These are phyloP conservation scores for Drosophila anceps DNA, from an alignment of 2,888 invertebrate genomes.

Conservation along the genomic window DNA sequence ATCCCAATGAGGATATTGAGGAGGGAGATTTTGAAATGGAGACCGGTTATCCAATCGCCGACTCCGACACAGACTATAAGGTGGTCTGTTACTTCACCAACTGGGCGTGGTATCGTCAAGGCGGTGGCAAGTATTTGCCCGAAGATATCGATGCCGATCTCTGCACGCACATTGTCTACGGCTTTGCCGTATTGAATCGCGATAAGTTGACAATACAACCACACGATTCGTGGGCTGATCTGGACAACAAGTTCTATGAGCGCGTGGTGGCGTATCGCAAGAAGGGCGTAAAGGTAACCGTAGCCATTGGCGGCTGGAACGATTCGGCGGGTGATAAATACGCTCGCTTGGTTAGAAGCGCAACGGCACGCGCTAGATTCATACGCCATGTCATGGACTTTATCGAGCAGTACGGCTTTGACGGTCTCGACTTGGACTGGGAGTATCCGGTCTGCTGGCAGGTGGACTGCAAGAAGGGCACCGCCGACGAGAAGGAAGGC, in stretches of 20 bases:
- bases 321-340: slow-evolving; percentile 96
- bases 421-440: slow-evolving; percentile 97
- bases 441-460: slow-evolving; percentile 98
- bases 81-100: slow-evolving; percentile 96
- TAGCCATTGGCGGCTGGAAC: slow-evolving; percentile 98
- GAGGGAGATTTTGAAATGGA: slow-evolving; percentile 65
- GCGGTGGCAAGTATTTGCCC: slow-evolving; percentile 92
- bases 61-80: slow-evolving; percentile 87
- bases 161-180: slow-evolving; percentile 96
- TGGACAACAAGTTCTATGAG: slow-evolving; percentile 96
- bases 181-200: slow-evolving; percentile 94
- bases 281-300: slow-evolving; percentile 91
- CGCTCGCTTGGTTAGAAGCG: slow-evolving; percentile 91
- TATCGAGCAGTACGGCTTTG: slow-evolving; percentile 92
- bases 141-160: slow-evolving; percentile 93
- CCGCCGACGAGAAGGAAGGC: slow-evolving; percentile 91
- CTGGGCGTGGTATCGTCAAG: slow-evolving; percentile 97
- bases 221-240: slow-evolving; percentile 95
- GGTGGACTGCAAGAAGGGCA: slow-evolving; percentile 93
- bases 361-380: slow-evolving; percentile 90
- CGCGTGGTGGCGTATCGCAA: slow-evolving; percentile 91
- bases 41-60: slow-evolving; percentile 34
- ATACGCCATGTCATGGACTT: slow-evolving; percentile 91
- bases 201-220: slow-evolving; percentile 91
- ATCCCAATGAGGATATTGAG: slow-evolving; percentile 78